Base-by-base conservation (phyloP, 2,888 invertebrate genomes). In the Drosophila meridionalis region DNA sequence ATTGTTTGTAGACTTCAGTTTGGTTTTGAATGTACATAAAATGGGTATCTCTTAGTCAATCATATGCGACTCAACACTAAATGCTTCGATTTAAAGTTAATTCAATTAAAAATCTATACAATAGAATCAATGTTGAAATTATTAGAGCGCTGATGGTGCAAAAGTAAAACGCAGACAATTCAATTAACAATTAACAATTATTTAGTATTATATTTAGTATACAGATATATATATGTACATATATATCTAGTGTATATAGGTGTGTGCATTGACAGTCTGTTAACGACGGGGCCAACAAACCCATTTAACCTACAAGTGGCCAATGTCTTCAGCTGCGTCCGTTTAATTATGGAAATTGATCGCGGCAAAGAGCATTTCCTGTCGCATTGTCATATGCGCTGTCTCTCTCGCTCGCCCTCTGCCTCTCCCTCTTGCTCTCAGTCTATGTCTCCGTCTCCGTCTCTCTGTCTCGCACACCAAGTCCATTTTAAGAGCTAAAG, bases 261-360 rank as follows among this genome's bases (percentile, higher is more conserved):
- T 32, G 42, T 58, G 58, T 58, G 58, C 30, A 40, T 40, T 43
- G 20, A n/a, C 32, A 36, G 48, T 50, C 20, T 40, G 60, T 26
- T 60, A 14, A 20, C 48, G 43, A 42, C 45, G 86, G 81, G 89
- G 89, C 90, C 91, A 90, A 90, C 78, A 90, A 90, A 90, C 91
- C 83, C 91, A 86, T 79, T 89, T 90, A 90, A 90, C 91, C 90
- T 83, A 89, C 90, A 90, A 91, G 77, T 82, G 73, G 73, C 85
- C 85, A 87, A 79, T 79, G 85, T 76, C 84, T 89, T 73, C 50
- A 58, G 76, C 59, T 72, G 84, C 73, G 78, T 80, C 73, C 80
- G 87, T 79, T 90, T 90, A 82, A 91, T 89, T 90, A 90, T 90
- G 91, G 91, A 91, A 87, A 91, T 89, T 91, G 83, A 91, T 91